These are phyloP conservation scores for Miniopterus natalensis DNA, from an alignment of 2,113 vertebrate genomes.

Conservation along the genomic window DNA sequence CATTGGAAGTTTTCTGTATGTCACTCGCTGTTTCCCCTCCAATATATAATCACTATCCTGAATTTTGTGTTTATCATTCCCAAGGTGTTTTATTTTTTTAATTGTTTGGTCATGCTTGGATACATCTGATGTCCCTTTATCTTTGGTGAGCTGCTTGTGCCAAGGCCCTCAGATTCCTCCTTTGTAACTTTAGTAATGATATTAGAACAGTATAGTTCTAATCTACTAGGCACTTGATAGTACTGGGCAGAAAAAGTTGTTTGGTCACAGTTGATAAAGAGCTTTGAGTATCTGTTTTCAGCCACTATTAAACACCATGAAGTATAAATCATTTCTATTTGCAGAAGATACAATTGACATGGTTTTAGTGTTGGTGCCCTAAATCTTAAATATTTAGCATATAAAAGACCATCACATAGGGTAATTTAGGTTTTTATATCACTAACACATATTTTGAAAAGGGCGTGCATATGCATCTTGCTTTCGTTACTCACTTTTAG, in stretches of 20 bases:
- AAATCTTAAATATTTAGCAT: conserved; percentile 46
- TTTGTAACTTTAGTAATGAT: conserved; percentile 16
- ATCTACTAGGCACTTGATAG: neutral
- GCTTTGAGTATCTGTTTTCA: conserved; percentile 39
- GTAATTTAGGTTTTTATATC: conserved; percentile 46
- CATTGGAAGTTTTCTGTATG: neutral
- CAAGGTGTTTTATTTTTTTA: neutral
- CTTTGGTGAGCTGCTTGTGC: neutral
- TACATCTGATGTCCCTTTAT: neutral
- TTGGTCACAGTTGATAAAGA: conserved; percentile 21
- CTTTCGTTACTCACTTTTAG: conserved; percentile 36
- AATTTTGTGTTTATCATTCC: conserved; percentile 20
- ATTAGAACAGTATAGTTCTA: neutral
- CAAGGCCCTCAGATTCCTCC: neutral
- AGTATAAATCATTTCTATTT: conserved; percentile 58
- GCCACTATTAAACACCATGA: neutral
- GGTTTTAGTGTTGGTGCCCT: neutral
- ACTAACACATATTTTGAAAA: conserved; percentile 30
- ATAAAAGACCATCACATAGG: neutral
- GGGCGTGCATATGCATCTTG: neutral
- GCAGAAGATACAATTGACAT: neutral
- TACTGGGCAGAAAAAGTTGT: conserved; percentile 28
- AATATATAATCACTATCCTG: neutral
- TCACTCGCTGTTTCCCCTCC: neutral
- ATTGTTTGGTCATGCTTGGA: neutral